These are phyloP conservation scores for Amphibalanus amphitrite DNA, from an alignment of 1,140 invertebrate genomes.

Conservation along the genomic window DNA sequence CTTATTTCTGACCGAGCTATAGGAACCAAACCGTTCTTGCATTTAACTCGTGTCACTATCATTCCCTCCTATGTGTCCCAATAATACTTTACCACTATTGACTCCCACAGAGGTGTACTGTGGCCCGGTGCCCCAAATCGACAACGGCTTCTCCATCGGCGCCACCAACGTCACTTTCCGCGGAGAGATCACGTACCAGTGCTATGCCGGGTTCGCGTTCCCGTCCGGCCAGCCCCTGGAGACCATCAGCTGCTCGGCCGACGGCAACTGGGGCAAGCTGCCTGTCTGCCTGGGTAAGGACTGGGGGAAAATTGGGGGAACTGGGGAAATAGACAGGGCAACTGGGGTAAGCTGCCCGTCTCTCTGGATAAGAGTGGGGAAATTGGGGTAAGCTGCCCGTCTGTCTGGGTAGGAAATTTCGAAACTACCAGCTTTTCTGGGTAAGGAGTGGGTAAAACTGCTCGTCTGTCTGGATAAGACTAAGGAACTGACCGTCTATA, in stretches of 20 bases:
- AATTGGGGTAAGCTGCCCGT: constrained; percentile 72
- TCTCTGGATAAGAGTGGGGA: constrained; percentile 57
- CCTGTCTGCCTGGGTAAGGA: constrained; percentile 61
- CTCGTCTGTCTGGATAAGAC: constrained; percentile 60
- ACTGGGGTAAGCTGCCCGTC: constrained; percentile 71
- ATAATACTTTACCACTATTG: too few species aligned
- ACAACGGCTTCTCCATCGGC: constrained; percentile 89
- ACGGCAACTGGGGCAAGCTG: constrained; percentile 77
- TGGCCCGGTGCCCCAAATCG: constrained; percentile 89
- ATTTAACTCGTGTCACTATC: too few species aligned
- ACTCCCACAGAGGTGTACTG: constrained; percentile 73
- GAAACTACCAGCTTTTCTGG: too few species aligned
- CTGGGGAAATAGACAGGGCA: too few species aligned
- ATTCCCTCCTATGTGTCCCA: too few species aligned
- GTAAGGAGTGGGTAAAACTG: too few species aligned
- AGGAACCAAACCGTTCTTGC: too few species aligned
- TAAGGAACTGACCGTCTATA: too few species aligned
- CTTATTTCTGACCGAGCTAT: too few species aligned
- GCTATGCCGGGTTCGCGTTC: constrained; percentile 91
- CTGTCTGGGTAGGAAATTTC: constrained; percentile 81
- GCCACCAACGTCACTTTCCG: constrained; percentile 82
- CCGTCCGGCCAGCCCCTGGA: constrained; percentile 69
- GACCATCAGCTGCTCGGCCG: constrained; percentile 68
- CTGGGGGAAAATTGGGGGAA: too few species aligned
- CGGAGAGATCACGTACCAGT: constrained; percentile 84